Percentiles rank a stretch among this genome's conserved stretches.
These are phyloP conservation scores for Elysia chlorotica DNA, from an alignment of 1,140 invertebrate species.

Conservation along the genomic window DNA sequence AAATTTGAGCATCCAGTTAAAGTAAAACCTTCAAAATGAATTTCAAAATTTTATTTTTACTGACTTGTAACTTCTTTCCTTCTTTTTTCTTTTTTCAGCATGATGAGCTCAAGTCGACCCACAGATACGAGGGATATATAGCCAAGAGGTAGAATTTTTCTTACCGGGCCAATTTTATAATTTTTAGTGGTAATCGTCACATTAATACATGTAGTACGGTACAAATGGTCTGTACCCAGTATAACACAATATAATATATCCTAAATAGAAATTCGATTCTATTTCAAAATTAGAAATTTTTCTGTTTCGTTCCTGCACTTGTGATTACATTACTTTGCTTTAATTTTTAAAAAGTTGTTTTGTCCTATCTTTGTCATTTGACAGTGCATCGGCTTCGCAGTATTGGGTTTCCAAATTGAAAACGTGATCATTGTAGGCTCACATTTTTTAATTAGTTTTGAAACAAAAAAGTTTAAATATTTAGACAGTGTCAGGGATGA, in stretches of 20 bases:
- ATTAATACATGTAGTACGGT: background rate
- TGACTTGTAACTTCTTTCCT: background rate
- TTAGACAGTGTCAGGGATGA: background rate
- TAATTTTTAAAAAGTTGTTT: too few relatives aligned
- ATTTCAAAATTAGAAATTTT: background rate
- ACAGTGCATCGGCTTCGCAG: too few relatives aligned
- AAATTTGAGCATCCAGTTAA: too few relatives aligned
- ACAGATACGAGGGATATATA: conserved; percentile 14
- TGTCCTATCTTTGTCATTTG: too few relatives aligned
- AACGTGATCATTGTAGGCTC: too few relatives aligned
- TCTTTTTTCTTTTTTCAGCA: conserved; percentile 9
- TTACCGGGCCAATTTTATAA: background rate
- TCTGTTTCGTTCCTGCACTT: background rate
- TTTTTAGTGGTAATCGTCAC: background rate
- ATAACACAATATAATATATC: background rate
- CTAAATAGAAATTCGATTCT: background rate
- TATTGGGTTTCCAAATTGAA: too few relatives aligned
- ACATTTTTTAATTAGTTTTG: background rate
- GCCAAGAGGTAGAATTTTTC: conserved; percentile 11
- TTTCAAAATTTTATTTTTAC: background rate
- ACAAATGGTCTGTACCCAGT: background rate
- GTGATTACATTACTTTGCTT: too few relatives aligned
- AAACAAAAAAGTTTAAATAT: background rate
- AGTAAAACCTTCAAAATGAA: too few relatives aligned
- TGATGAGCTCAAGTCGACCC: background rate